Evolutionary conservation across 2,888 invertebrate genomes (phyloP).

Genomic region (Pediacus dermestoides): DNA sequence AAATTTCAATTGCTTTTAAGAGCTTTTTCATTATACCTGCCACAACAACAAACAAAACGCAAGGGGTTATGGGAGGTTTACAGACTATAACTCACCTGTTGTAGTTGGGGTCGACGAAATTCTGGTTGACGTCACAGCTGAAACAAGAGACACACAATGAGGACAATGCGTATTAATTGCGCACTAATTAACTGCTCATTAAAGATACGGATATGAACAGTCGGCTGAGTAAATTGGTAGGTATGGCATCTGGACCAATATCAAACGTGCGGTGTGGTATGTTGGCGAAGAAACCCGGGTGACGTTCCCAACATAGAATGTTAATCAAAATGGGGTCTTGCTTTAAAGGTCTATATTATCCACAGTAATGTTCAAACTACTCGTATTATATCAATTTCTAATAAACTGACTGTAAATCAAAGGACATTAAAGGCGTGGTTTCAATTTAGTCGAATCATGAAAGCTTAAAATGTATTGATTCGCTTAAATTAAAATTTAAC

Average conservation of each 20-base stretch:
- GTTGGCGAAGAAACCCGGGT: conserved; percentile 5
- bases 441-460: too few species aligned
- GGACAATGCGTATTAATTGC: conserved; percentile 34
- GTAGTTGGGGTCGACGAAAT: conserved; percentile 31
- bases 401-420: too few species aligned
- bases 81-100: conserved; percentile 34
- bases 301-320: conserved; percentile 2
- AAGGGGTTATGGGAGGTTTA: too few species aligned
- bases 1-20: too few species aligned
- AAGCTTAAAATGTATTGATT: too few species aligned
- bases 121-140: conserved; percentile 39
- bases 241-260: conserved; percentile 20
- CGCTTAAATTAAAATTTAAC: too few species aligned
- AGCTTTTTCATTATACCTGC: too few species aligned
- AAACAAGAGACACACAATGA: conserved; percentile 37
- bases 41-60: too few species aligned
- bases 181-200: conserved; percentile 30
- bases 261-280: conserved; percentile 19
- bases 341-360: too few species aligned
- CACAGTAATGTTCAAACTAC: too few species aligned
- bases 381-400: too few species aligned
- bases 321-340: not conserved
- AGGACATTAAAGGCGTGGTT: too few species aligned
- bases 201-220: conserved; percentile 15
- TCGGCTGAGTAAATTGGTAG: conserved; percentile 10